A percentile compares a stretch with the other conserved stretches of the same genome.
Evolutionary conservation across 2,888 invertebrate species (phyloP).

Genomic region (Sesia bembeciformis): DNA sequence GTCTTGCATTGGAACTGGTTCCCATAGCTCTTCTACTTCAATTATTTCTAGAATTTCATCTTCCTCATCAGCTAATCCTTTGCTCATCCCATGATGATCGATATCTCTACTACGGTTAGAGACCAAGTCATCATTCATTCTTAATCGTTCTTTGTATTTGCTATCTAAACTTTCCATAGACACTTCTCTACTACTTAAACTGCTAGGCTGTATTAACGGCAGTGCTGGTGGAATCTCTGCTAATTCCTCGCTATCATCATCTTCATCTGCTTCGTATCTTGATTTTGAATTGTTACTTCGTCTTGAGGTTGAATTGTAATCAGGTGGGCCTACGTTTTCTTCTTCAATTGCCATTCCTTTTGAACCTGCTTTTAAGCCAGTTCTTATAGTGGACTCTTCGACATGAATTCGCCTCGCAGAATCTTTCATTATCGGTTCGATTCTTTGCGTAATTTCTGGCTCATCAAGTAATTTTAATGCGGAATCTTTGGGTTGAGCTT

Average conservation of each 20-base stretch:
- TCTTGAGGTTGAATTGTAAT: slow-evolving; percentile 32
- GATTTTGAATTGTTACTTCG: slow-evolving; percentile 35
- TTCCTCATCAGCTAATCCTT: slow-evolving; percentile 59
- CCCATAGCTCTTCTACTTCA: slow-evolving; percentile 85
- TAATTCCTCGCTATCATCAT: slow-evolving; percentile 86
- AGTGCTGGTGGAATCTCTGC: slow-evolving; percentile 88
- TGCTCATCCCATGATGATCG: slow-evolving; percentile 63
- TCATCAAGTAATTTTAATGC: slow-evolving; percentile 37
- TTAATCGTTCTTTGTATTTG: slow-evolving; percentile 81
- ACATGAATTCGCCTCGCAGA: slow-evolving; percentile 70
- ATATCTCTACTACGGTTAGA: slow-evolving; percentile 74
- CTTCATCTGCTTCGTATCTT: slow-evolving; percentile 76
- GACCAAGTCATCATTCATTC: slow-evolving; percentile 71
- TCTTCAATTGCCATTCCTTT: slow-evolving; percentile 67
- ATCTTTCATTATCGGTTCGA: slow-evolving; percentile 68
- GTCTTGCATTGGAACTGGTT: slow-evolving; percentile 90
- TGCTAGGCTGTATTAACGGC: slow-evolving; percentile 82
- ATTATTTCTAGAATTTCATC: slow-evolving; percentile 86
- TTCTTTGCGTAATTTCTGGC: slow-evolving; percentile 43
- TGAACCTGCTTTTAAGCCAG: slow-evolving; percentile 73
- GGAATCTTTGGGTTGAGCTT: slow-evolving; percentile 34
- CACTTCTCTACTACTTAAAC: slow-evolving; percentile 84
- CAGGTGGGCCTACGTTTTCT: slow-evolving; percentile 58
- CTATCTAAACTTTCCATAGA: slow-evolving; percentile 88
- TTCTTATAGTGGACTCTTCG: slow-evolving; percentile 76